Evolutionary conservation across 2,888 invertebrate species (phyloP).

Genomic region (Lamellibrachia columna): DNA sequence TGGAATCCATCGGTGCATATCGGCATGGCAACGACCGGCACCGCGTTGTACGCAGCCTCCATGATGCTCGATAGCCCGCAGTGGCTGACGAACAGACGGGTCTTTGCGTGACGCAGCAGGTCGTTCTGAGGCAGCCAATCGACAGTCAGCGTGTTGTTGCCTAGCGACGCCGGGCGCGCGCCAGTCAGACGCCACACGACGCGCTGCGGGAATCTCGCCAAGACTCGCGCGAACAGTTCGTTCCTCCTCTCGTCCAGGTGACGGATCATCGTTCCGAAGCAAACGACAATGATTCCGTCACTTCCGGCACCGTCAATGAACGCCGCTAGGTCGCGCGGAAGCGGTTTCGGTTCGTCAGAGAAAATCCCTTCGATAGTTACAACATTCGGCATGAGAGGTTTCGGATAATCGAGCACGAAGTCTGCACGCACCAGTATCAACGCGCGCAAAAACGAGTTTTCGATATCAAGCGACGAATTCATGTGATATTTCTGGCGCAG

Average conservation of each 20-base stretch:
- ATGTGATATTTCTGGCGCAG: neutral
- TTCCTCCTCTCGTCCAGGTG: neutral
- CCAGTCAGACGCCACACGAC: neutral
- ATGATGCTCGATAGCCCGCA: neutral
- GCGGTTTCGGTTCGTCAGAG: neutral
- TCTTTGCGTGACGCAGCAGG: neutral
- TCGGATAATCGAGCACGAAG: neutral
- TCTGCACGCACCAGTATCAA: neutral
- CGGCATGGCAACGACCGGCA: neutral
- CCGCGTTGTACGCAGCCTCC: neutral
- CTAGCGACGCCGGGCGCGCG: neutral
- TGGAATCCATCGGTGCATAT: neutral
- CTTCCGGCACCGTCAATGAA: neutral
- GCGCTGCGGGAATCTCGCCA: neutral
- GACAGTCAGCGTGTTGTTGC: neutral
- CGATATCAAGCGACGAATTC: neutral
- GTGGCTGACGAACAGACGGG: neutral
- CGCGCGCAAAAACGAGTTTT: neutral
- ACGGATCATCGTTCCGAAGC: neutral
- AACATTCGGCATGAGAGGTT: neutral
- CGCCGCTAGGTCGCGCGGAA: neutral
- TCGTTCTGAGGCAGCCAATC: neutral
- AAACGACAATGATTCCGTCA: neutral
- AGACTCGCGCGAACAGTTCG: neutral
- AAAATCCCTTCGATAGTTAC: neutral